Base-by-base conservation (phyloP, 2,888 invertebrate genomes). In the Synergus laeviventris region DNA sequence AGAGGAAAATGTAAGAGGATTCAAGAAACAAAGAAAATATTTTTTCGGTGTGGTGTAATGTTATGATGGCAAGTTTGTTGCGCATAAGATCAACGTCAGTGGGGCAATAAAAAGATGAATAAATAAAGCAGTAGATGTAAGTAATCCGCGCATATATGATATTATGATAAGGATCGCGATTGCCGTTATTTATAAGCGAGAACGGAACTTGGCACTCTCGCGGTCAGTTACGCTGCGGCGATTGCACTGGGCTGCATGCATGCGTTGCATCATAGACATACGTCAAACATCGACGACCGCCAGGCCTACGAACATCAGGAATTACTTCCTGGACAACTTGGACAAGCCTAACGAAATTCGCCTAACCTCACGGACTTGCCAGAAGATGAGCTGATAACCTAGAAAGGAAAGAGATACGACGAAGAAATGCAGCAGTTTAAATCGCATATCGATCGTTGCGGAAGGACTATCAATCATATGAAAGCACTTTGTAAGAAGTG, bases 171-270 rank as follows among this genome's bases (percentile, higher is more conserved):
- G 39, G 60, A 73, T 38, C 54, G 54, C 59, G 64, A 31, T 61
- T 21, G 59, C 56, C 21, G 64, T 64, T 76, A 60, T 45, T 73
- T 73, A 42, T 74, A 60, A 54, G 77, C 74, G 74, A 73, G 76
- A 79, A 81, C 77, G 81, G 79, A 62, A 81, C 81, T 76, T 76
- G 74, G 74, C 74, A 78, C 79, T 81, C 74, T 81, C 78, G 78
- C 81, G 78, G 76, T 81, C 74, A 70, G 78, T 80, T 81, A 80
- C 81, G 76, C 74, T 76, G 76, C 74, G 80, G 75, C 78, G 77
- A 78, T 80, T 78, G 80, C 76, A 77, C 77, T 80, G 7, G n/a
- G 77, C 75, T 78, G 76, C 77, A 77, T 78, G 39, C 73, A 81
- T 75, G 49, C 74, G 76, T 76, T 77, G 70, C 70, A 54, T 70